Evolutionary conservation across 2,797 vertebrate species (phyloP), one percentile per base, ranked within the genome.

Genomic region (Characodon lateralis): DNA sequence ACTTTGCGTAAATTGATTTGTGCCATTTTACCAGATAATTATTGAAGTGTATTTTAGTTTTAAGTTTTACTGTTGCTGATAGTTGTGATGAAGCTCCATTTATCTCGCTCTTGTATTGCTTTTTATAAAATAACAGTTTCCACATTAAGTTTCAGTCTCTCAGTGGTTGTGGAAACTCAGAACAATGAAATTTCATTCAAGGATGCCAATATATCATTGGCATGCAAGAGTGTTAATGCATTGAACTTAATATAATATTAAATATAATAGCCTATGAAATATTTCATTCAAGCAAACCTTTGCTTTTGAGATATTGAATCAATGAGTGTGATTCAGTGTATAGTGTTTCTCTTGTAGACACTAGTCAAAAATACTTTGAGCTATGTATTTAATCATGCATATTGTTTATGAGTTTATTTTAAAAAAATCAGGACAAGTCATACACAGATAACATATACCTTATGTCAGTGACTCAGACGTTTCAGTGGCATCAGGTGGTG

Each of bases 391-490:
- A 43, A 68, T 68, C 9, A 68, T 22, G 39, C 65, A 43, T 43
- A 43, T 43, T 68, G 39, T 43, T 68, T 43, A 20, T 39, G 2
- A 7, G 26, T 69, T n/a, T 69, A 55, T 56, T 24, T 55, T 0
- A 72, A 76, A 31, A 22, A 61, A 58, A 26, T n/a, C 13, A 13
- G 61, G 48, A 77, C 61, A 58, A 73, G 56, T 13, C 46, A 72
- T 65, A 46, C 35, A 68, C 5, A 68, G 39, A 22, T 66, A 66
- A 66, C 76, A 75, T 72, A 72, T 53, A 75, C 85, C 84, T 70
- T 48, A 50, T 77, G 53, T 53, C 73, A 59, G 71, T 85, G 86
- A 88, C 71, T 90, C 82, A 84, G 83, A 85, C 85, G 85, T 73
- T 71, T 87, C 80, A 77, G 84, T 77, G 87, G 74, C 59, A 7